Conservation (phyloP, 2,113 vertebrate genomes). For the Antechinus flavipes region DNA sequence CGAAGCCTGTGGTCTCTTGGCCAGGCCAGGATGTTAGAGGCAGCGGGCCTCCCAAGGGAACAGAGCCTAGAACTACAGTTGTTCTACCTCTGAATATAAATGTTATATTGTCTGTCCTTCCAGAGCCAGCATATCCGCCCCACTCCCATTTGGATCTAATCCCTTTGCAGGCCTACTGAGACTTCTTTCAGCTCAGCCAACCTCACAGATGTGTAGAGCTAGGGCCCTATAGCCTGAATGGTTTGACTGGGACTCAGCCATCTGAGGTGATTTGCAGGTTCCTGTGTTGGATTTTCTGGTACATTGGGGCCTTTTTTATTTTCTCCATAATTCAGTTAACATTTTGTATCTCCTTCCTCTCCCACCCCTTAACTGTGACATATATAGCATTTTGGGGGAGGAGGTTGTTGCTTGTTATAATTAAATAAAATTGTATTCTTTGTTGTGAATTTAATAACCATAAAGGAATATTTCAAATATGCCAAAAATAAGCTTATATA, state of each 20-base stretch:
- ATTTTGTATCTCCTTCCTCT: background rate
- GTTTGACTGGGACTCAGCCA: conserved; percentile 38
- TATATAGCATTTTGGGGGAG: background rate
- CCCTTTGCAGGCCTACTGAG: conserved; percentile 51
- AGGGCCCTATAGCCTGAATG: conserved; percentile 46
- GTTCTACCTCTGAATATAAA: conserved; percentile 60
- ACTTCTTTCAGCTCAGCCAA: conserved; percentile 61
- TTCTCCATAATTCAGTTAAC: background rate
- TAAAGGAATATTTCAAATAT: background rate
- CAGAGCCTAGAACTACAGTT: conserved; percentile 67
- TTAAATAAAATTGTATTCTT: background rate
- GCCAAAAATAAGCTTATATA: background rate
- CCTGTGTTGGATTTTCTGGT: background rate
- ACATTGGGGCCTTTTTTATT: background rate
- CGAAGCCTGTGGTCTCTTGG: conserved; percentile 70
- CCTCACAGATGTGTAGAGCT: conserved; percentile 59
- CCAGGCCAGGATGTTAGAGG: conserved; percentile 55
- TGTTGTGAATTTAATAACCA: background rate
- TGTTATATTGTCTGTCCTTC: conserved; percentile 62
- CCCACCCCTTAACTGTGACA: background rate
- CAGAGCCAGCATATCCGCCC: conserved; percentile 11
- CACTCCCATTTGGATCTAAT: conserved; percentile 48
- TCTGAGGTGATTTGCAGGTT: conserved; percentile 62
- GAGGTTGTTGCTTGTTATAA: background rate
- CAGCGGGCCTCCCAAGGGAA: conserved; percentile 67